Evolutionary conservation across 2,888 invertebrate species (phyloP).

Genomic region (Andrena haemorrhoa): DNA sequence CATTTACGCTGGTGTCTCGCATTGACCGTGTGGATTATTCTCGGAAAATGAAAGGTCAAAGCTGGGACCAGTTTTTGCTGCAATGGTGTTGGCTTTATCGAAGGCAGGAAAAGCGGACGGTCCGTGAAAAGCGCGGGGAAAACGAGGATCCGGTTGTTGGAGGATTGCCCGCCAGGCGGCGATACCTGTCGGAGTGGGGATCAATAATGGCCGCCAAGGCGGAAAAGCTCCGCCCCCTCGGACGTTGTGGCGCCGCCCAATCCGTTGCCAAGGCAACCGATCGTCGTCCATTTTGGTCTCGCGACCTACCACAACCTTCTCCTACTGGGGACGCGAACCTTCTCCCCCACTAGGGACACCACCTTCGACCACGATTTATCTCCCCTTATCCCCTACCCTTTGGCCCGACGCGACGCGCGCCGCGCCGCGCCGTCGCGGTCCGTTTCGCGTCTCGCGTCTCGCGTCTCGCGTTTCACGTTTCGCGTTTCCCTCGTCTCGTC

Average conservation of each 20-base stretch:
- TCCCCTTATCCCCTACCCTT: conserved; percentile 9
- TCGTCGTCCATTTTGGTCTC: conserved; percentile 79
- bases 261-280: conserved; percentile 77
- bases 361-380: conserved; percentile 38
- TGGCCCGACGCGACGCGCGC: conserved; percentile 11
- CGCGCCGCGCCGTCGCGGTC: conserved; percentile 38
- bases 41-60: too few species aligned
- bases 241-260: conserved; percentile 62
- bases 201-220: conserved; percentile 79
- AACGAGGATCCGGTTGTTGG: conserved; percentile 24
- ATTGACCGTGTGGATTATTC: too few species aligned
- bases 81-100: conserved; percentile 19
- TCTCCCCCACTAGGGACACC: not conserved
- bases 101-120: not conserved
- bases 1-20: too few species aligned
- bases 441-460: conserved; percentile 46
- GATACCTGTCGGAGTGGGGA: conserved; percentile 76
- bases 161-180: conserved; percentile 74
- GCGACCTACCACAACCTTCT: conserved; percentile 81
- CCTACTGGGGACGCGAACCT: conserved; percentile 44
- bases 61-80: too few species aligned
- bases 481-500: conserved; percentile 30
- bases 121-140: conserved; percentile 41
- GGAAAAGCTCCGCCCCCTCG: conserved; percentile 76
- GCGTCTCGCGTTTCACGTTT: conserved; percentile 13